Conservation (phyloP, 2,888 invertebrate species). For the Notocelia uddmanniana region DNA sequence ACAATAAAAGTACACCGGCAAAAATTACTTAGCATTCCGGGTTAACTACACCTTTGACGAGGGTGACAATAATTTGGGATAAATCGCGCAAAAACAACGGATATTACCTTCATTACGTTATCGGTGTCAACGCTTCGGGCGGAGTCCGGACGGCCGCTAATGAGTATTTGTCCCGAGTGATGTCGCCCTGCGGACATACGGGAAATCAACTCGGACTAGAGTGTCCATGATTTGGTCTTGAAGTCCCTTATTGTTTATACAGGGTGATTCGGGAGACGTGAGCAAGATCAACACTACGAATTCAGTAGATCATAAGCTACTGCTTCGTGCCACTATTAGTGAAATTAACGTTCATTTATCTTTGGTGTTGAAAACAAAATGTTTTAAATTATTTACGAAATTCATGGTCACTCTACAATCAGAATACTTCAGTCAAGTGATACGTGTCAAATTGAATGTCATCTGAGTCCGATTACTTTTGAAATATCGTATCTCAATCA, state of each 20-base stretch:
- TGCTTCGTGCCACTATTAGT: no score
- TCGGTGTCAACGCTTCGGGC: conserved; percentile 31
- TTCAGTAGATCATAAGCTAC: no score
- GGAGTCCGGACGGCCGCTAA: conserved; percentile 20
- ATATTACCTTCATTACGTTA: conserved; percentile 38
- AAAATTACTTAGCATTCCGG: neutral
- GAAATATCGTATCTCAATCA: no score
- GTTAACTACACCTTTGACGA: conserved; percentile 21
- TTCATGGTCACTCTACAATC: no score
- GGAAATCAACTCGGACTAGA: conserved; percentile 6
- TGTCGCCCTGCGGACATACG: conserved; percentile 9
- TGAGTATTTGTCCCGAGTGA: conserved; percentile 25
- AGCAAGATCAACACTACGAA: no score
- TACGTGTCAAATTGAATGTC: no score
- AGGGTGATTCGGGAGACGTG: no score
- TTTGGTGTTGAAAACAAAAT: no score
- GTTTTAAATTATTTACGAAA: no score
- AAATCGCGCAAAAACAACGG: conserved; percentile 30
- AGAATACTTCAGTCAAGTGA: no score
- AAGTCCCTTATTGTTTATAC: neutral
- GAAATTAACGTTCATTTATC: no score
- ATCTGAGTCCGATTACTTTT: no score
- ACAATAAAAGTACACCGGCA: neutral
- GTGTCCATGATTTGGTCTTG: neutral
- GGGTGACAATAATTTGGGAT: conserved; percentile 33